phyloP scores from a whole-genome alignment of 2,113 vertebrate species.

The Pomatostomus ruficeps region DNA sequence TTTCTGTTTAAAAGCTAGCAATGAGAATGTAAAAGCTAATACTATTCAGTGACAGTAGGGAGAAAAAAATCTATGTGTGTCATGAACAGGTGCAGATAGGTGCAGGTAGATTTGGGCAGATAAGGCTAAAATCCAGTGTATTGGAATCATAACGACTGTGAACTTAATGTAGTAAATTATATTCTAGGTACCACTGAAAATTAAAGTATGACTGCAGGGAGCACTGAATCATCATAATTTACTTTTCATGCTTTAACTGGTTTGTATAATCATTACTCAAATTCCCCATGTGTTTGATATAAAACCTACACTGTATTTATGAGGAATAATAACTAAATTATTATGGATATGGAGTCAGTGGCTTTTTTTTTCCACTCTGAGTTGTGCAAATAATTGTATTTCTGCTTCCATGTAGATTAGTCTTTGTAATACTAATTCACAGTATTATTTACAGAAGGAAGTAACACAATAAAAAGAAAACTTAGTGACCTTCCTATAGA shows the following conservation, averaged over 20 bases:
- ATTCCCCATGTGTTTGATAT: background rate
- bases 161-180: background rate
- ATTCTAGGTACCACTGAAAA: background rate
- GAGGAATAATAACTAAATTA: background rate
- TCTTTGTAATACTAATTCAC: background rate
- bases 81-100: background rate
- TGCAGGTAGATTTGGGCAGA: background rate
- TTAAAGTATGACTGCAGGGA: background rate
- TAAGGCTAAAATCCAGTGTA: background rate
- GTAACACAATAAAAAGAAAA: background rate
- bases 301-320: background rate
- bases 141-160: background rate
- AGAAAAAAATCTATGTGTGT: fast-evolving
- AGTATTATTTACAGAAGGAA: background rate
- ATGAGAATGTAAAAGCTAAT: background rate
- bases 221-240: background rate
- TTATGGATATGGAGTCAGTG: background rate
- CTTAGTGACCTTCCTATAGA: background rate
- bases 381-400: background rate
- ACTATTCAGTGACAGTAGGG: background rate
- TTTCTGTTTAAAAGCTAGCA: background rate
- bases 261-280: background rate
- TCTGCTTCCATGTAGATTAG: background rate
- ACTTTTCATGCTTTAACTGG: background rate
- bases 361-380: background rate